phyloP scores from a whole-genome alignment of 2,113 vertebrate species.

The Vicugna pacos region DNA sequence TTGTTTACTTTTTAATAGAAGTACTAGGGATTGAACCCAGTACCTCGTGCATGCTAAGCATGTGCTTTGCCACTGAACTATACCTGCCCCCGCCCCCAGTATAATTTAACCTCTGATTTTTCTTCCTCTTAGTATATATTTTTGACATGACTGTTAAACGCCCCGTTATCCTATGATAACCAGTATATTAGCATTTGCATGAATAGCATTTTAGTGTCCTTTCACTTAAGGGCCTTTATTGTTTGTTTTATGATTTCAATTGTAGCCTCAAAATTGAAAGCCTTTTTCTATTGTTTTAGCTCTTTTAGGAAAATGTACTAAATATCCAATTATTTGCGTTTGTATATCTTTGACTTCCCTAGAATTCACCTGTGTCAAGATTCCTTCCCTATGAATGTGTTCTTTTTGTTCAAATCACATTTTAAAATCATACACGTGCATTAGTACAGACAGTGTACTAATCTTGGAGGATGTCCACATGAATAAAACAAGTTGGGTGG shows the following conservation, averaged over 20 bases:
- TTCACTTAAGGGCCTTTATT: background rate
- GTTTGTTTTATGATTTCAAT: conserved; percentile 13
- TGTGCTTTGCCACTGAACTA: no score
- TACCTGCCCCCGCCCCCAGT: background rate
- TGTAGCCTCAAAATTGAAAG: conserved; percentile 11
- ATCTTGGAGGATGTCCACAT: conserved; percentile 1
- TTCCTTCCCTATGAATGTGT: background rate
- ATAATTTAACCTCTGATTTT: background rate
- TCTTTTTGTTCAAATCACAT: conserved; percentile 36
- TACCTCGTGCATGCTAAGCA: no score
- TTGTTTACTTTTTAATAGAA: no score
- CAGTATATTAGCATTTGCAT: background rate
- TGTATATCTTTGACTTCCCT: background rate
- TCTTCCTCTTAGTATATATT: background rate
- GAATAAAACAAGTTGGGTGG: conserved; percentile 38
- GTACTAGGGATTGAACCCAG: no score
- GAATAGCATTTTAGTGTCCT: conserved; percentile 12
- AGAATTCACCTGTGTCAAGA: background rate
- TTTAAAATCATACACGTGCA: background rate
- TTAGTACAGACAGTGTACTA: background rate
- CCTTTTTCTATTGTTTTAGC: background rate
- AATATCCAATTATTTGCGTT: conserved; percentile 19
- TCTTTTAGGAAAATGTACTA: background rate
- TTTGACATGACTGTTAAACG: background rate
- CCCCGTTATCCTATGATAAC: background rate